Evolutionary conservation across 2,113 vertebrate species (phyloP), one percentile per base, ranked within the genome.

Genomic region (Salvelinus namaycush): DNA sequence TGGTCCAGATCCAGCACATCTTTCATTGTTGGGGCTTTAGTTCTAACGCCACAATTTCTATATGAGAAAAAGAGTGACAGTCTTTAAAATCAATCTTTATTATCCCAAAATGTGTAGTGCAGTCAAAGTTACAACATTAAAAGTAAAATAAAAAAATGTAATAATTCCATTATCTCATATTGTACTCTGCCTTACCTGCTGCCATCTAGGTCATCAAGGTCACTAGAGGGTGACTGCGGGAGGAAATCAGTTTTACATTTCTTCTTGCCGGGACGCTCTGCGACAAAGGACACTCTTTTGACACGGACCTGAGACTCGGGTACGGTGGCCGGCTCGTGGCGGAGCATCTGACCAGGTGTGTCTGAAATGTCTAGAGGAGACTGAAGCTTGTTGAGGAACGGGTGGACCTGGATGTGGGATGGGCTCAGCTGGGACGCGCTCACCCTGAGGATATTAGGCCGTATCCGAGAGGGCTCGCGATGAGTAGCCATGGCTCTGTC

Each of bases 21-120:
- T 54, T 86, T 95, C 60, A 92, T 72, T 0, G 93, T 89, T 2
- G 95, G 95, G 0, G 94, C 92, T 85, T 96, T 96, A 73, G 96
- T 95, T 70, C 95, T 91, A 2, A 95, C 93, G 6, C 92, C 88
- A 20, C 90, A 89, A 1, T 75, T 62, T 78, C 94, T 96, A 80
- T 16, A 73, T 20, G 22, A 64, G 24, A 78, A 44, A 20, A 73
- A 67, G 1, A 68, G 66, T 18, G 13, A 62, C n/a, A 60, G 11
- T 60, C 20, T 2, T 12, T 22, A 0, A 60, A 18, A 60, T 18
- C 57, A 16, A 59, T 39, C 2, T 44, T 44, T 44, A n/a, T 22
- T 22, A 5, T 22, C 39, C 39, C 39, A 44, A 54, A 54, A 54
- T 18, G 14, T 54, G 51, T 18, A 18, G 51, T 54, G 51, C 51